Base-by-base conservation (phyloP, 2,797 vertebrate genomes). In the Valencia hispanica region DNA sequence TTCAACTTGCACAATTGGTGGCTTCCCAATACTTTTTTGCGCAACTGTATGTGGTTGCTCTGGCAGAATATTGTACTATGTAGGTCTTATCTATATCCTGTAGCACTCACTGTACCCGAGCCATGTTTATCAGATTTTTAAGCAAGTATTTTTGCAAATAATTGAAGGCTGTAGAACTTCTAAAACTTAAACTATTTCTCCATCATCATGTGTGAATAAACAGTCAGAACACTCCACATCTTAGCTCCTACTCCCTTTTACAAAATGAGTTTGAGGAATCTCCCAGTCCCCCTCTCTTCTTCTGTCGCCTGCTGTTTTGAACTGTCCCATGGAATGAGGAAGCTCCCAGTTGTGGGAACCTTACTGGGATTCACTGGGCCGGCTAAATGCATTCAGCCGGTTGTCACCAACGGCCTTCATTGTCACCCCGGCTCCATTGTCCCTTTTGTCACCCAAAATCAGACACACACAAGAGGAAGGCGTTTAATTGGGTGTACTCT, bases 401-500 rank as follows among this genome's bases (percentile, higher is more conserved):
- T 93, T 89, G 86, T 93, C 89, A 92, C 91, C 93, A 92, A 91
- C 86, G 76, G 91, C 90, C 91, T 82, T 88, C 83, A 93, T 94
- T 94, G 91, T 94, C 89, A 85, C 85, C 86, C 85, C 12, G 0
- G 63, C 84, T 70, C 89, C 82, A 92, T 94, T 93, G 91, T 94
- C 79, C 88, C 82, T 87, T 90, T 93, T 94, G 93, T 94, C 92
- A 85, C 87, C 91, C 91, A 69, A 81, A 92, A 93, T 93, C 92
- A 92, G 93, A 93, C 93, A 90, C 93, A 92, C 92, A 94, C 87
- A 92, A 90, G 93, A 90, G 92, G 92, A 94, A 94, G 92, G 93
- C 90, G 90, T 94, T 93, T 94, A 93, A 94, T 93, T 94, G 92
- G 92, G 93, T 93, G 92, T 94, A 92, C 91, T 93, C 91, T 90